These are phyloP conservation scores for Homalodisca vitripennis DNA, from an alignment of 1,140 invertebrate species.

Conservation along the genomic window DNA sequence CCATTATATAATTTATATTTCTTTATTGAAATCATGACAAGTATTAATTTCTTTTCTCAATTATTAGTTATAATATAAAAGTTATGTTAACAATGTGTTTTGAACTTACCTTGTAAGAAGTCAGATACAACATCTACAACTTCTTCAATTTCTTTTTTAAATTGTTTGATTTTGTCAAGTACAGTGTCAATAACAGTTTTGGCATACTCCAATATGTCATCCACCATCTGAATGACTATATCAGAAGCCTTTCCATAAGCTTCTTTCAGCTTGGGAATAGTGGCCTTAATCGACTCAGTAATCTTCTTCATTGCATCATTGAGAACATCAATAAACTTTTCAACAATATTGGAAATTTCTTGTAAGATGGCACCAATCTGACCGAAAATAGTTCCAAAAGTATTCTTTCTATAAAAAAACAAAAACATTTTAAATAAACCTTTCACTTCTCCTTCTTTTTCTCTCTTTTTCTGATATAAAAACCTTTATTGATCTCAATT, in stretches of 20 bases:
- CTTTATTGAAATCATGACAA: not conserved
- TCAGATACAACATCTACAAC: constrained; percentile 52
- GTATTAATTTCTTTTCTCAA: not conserved
- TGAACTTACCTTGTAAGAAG: constrained; percentile 52
- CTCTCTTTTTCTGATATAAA: too few relatives aligned
- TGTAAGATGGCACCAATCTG: constrained; percentile 30
- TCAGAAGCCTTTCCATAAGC: constrained; percentile 52
- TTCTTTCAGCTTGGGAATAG: constrained; percentile 58
- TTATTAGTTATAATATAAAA: not conserved
- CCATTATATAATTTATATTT: too few relatives aligned
- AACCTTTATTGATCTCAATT: too few relatives aligned
- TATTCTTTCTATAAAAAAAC: constrained; percentile 33
- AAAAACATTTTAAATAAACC: too few relatives aligned
- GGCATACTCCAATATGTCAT: constrained; percentile 51
- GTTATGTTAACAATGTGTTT: constrained; percentile 23
- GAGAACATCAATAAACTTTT: constrained; percentile 45
- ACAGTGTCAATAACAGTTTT: constrained; percentile 48
- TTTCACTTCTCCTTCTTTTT: too few relatives aligned
- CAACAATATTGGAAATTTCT: constrained; percentile 40
- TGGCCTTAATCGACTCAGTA: constrained; percentile 50
- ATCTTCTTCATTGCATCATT: constrained; percentile 40
- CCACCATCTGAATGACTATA: constrained; percentile 48
- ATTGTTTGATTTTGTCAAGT: constrained; percentile 45
- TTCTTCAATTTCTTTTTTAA: constrained; percentile 65
- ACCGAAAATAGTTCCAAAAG: constrained; percentile 11